phyloP scores from a whole-genome alignment of 1,140 invertebrate species.

The Manduca sexta region DNA sequence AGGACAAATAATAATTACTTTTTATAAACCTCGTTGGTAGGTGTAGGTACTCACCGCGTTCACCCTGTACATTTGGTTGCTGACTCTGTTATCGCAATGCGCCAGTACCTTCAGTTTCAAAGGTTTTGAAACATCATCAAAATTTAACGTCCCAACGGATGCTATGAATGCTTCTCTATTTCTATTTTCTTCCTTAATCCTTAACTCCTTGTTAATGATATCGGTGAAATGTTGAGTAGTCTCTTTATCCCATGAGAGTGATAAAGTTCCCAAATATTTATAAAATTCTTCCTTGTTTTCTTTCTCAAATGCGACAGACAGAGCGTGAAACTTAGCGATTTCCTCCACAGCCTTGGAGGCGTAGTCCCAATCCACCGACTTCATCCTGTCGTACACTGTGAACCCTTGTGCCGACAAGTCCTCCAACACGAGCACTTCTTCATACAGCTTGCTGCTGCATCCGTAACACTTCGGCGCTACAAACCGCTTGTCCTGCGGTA shows the following conservation, averaged over 20 bases:
- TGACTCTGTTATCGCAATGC: too few species aligned
- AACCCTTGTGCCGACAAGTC: conserved; percentile 14
- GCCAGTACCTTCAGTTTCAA: too few species aligned
- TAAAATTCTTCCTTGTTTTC: conserved; percentile 17
- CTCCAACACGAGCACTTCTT: conserved; percentile 21
- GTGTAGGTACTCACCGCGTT: background rate
- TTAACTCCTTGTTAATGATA: background rate
- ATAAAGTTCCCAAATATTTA: background rate
- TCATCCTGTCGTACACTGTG: conserved; percentile 8
- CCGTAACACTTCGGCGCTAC: conserved; percentile 19
- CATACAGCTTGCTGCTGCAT: background rate
- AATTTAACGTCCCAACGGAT: too few species aligned
- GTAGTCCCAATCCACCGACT: conserved; percentile 18
- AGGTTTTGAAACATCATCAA: background rate
- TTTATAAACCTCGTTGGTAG: too few species aligned
- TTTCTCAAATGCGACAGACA: conserved; percentile 18
- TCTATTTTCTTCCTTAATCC: conserved; percentile 1
- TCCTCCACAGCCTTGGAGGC: conserved; percentile 11
- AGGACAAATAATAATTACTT: too few species aligned
- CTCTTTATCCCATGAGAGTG: background rate
- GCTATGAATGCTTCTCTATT: conserved; percentile 1
- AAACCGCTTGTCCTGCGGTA: conserved; percentile 25
- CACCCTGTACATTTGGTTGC: background rate
- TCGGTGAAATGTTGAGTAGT: background rate
- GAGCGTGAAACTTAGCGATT: conserved; percentile 24